Evolutionary conservation across 2,113 vertebrate genomes (phyloP), one percentile per base, ranked within the genome.

Genomic region (Myotis brandtii): DNA sequence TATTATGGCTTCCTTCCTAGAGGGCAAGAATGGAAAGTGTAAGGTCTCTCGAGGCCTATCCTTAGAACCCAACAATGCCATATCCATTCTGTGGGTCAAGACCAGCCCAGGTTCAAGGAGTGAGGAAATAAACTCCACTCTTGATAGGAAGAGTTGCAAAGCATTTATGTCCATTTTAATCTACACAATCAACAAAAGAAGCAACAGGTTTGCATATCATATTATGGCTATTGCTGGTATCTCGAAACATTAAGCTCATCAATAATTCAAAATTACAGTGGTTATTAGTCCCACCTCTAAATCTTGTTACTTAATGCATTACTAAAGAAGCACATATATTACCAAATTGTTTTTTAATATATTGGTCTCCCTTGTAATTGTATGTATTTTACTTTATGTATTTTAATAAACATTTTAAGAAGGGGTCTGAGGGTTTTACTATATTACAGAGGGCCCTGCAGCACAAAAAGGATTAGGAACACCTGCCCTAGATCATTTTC

Each of bases 221-320:
- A 76, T 70, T 83, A 77, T 30, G 92, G 25, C 70, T 79, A 1
- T 75, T 89, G 23, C 59, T 81, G 7, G 52, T 69, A 86, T 17
- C 37, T 75, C 43, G 50, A 46, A 69, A 37, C 34, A 69, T 73
- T 90, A 59, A 87, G 30, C 64, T 83, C n/a, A 83, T 40, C 10
- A 43, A 0, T 80, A 81, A 75, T 50, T 95, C 62, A 89, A 77
- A 93, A 84, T 91, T 82, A n/a, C 46, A 43, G 34, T n/a, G 62
- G 6, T 67, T 73, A 56, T 43, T 91, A 80, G 30, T 79, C 37
- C 21, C 17, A 85, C n/a, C n/a, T 25, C 21, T 90, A 64, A n/a
- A 20, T 75, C 75, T 85, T 66, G 30, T 70, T 79, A 50, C 56
- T 89, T 54, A 48, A n/a, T 76, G 67, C 17, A 64, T 70, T 90